Percentiles rank a stretch among this genome's conserved stretches.
Evolutionary conservation across 1,140 invertebrate genomes (phyloP).

Genomic region (Lepidurus packardi): DNA sequence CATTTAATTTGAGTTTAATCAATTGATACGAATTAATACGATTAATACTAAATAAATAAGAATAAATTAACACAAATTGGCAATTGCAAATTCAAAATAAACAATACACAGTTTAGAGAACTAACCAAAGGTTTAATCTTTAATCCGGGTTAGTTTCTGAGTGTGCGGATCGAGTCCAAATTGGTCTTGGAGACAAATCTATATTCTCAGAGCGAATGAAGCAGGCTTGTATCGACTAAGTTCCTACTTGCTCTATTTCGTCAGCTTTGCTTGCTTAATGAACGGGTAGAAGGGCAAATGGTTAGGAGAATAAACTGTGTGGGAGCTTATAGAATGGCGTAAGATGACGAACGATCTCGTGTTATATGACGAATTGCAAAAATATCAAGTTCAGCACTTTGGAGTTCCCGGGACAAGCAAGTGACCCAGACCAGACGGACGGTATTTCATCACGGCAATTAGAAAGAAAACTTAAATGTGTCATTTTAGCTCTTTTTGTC

Average conservation of each 20-base stretch:
- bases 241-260: not conserved
- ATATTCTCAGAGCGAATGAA: not conserved
- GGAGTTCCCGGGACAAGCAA: not conserved
- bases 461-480: too few species aligned
- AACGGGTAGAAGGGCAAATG: not conserved
- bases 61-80: too few species aligned
- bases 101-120: not conserved
- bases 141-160: not conserved
- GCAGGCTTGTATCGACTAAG: not conserved
- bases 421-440: not conserved
- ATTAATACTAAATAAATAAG: too few species aligned
- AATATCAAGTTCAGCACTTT: not conserved
- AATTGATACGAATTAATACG: too few species aligned
- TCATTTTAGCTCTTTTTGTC: too few species aligned
- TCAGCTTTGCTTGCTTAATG: not conserved
- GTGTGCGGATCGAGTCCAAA: not conserved
- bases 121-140: not conserved
- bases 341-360: constrained; percentile 3
- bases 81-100: too few species aligned
- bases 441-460: too few species aligned
- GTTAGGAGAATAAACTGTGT: not conserved
- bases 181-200: not conserved
- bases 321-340: not conserved
- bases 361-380: not conserved
- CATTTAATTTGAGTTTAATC: too few species aligned